Conservation (phyloP, 2,113 vertebrate species). For the Cynoglossus semilaevis region DNA sequence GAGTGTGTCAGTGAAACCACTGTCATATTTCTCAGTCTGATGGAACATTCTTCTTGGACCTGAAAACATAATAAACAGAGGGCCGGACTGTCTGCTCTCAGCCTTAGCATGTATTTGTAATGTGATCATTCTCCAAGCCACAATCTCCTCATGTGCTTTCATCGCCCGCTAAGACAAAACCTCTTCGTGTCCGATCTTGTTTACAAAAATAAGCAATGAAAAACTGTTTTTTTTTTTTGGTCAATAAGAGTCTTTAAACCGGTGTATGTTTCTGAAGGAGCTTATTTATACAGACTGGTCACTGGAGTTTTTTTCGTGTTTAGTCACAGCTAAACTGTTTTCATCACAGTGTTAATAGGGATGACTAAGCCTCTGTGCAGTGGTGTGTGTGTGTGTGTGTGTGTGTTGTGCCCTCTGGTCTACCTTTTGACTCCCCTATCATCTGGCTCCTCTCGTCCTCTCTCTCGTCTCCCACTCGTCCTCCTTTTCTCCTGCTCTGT, state of each 20-base stretch:
- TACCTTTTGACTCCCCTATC: conserved; percentile 63
- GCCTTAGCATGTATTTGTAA: conserved; percentile 63
- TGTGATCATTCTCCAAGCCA: conserved; percentile 56
- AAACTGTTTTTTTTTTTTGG: not conserved
- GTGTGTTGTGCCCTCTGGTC: conserved; percentile 42
- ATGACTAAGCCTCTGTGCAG: too few species aligned
- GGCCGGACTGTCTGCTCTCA: conserved; percentile 59
- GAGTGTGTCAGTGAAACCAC: conserved; percentile 51
- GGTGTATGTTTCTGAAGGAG: too few species aligned
- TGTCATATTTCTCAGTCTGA: conserved; percentile 61
- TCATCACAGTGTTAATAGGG: too few species aligned
- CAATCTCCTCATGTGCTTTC: conserved; percentile 33
- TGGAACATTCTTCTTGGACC: conserved; percentile 62
- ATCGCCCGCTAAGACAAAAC: conserved; percentile 21
- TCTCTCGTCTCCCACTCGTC: conserved; percentile 45
- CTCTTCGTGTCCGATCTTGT: conserved; percentile 12
- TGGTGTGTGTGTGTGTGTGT: too few species aligned
- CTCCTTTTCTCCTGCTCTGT: conserved; percentile 45
- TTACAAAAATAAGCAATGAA: not conserved
- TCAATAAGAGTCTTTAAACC: not conserved
- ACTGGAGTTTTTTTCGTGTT: too few species aligned
- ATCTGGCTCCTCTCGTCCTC: conserved; percentile 36
- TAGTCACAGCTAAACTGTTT: too few species aligned
- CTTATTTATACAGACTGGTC: too few species aligned
- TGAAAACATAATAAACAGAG: conserved; percentile 61